These are phyloP conservation scores for Strigamia crassipes DNA, from an alignment of 2,888 invertebrate genomes.

Conservation along the genomic window DNA sequence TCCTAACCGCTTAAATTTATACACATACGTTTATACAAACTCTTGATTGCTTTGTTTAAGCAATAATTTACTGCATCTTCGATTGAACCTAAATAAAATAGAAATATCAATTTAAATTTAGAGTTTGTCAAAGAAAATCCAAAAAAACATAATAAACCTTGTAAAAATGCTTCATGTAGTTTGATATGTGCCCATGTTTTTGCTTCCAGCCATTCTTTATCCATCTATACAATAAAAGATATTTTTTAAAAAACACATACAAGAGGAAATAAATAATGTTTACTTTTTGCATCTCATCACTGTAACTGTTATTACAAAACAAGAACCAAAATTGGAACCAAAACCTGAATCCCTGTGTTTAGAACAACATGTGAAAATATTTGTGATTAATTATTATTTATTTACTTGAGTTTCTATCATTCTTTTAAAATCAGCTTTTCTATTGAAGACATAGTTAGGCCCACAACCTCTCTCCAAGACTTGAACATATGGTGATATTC, in stretches of 20 bases:
- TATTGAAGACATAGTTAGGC: background rate
- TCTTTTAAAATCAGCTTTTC: background rate
- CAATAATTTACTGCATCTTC: background rate
- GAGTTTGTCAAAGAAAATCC: background rate
- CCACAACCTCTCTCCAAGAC: background rate
- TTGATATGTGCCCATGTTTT: background rate
- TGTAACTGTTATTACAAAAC: background rate
- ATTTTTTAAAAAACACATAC: background rate
- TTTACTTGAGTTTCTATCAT: background rate
- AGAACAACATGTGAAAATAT: background rate
- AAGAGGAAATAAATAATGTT: background rate
- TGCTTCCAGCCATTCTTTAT: background rate
- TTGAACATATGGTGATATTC: background rate
- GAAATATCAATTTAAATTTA: background rate
- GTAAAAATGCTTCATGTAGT: background rate
- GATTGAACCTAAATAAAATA: background rate
- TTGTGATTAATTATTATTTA: background rate
- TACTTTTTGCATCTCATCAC: background rate
- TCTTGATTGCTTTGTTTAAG: background rate
- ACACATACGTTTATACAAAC: background rate
- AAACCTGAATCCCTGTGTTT: background rate
- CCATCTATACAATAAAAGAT: background rate
- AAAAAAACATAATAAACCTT: background rate
- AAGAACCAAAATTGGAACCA: conserved; percentile 2
- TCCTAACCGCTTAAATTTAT: too few relatives aligned